Evolutionary conservation across 2,888 invertebrate species (phyloP).

Genomic region (Schizotus pectinicornis): DNA sequence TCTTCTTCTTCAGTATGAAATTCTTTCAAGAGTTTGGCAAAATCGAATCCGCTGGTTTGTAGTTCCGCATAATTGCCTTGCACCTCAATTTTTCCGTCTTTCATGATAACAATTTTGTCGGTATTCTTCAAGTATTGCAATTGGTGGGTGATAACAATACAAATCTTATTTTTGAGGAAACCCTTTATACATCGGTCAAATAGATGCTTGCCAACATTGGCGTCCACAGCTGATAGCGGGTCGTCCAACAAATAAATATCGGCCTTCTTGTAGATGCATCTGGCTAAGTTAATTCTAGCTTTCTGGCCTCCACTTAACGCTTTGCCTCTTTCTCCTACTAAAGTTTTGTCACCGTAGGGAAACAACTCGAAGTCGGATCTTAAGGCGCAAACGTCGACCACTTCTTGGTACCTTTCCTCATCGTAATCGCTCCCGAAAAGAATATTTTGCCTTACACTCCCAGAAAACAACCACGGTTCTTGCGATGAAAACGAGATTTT

Average conservation of each 20-base stretch:
- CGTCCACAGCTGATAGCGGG: conserved; percentile 82
- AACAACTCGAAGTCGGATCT: conserved; percentile 75
- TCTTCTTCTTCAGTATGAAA: conserved; percentile 48
- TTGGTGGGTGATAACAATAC: conserved; percentile 75
- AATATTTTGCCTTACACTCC: conserved; percentile 76
- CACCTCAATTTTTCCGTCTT: conserved; percentile 59
- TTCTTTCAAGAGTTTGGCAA: conserved; percentile 58
- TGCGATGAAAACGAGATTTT: conserved; percentile 65
- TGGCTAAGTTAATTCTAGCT: conserved; percentile 80
- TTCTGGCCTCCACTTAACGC: conserved; percentile 86
- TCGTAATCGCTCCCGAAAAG: conserved; percentile 73
- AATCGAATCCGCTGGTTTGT: conserved; percentile 61
- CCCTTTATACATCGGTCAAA: conserved; percentile 76
- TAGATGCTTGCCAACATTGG: conserved; percentile 74
- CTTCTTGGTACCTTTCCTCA: conserved; percentile 64
- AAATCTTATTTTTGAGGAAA: conserved; percentile 64
- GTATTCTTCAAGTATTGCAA: conserved; percentile 63
- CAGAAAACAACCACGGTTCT: conserved; percentile 68
- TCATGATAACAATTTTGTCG: conserved; percentile 54
- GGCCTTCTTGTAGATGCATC: conserved; percentile 77
- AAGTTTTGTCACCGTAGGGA: conserved; percentile 76
- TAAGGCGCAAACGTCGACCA: conserved; percentile 71
- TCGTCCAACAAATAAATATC: conserved; percentile 84
- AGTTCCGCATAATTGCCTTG: conserved; percentile 60
- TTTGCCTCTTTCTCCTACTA: conserved; percentile 83